A percentile compares a stretch with the other conserved stretches of the same genome.
These are phyloP conservation scores for Genyomyrus donnyi DNA, from an alignment of 2,113 vertebrate species.

Conservation along the genomic window DNA sequence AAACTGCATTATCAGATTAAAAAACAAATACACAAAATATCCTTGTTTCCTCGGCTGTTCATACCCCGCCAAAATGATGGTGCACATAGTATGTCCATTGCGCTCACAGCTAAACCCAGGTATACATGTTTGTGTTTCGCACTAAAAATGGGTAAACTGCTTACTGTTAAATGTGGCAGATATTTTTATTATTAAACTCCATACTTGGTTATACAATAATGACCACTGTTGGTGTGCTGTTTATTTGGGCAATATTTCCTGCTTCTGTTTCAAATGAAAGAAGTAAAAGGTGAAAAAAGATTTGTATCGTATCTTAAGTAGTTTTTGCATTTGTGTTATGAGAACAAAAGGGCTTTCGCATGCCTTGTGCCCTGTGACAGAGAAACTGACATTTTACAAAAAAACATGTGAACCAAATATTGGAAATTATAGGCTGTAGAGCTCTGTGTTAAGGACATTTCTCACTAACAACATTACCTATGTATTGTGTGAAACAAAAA, in stretches of 20 bases:
- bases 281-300: too few relatives aligned
- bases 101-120: background rate
- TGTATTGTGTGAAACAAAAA: background rate
- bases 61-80: background rate
- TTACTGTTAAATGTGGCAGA: background rate
- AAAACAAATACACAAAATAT: background rate
- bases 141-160: background rate
- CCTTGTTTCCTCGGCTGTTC: background rate
- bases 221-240: background rate
- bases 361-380: background rate
- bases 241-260: background rate
- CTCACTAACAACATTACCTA: background rate
- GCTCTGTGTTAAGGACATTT: background rate
- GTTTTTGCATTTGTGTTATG: background rate
- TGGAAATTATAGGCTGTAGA: too few relatives aligned
- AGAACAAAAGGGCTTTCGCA: too few relatives aligned
- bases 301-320: background rate
- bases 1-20: background rate
- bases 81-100: background rate
- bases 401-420: too few relatives aligned
- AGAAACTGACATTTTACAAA: background rate
- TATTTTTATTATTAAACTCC: background rate
- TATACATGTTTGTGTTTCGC: background rate
- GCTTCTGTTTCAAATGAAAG: background rate
- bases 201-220: background rate